Evolutionary conservation across 1,140 invertebrate genomes (phyloP), one percentile per base, ranked within the genome.

Genomic region (Ceratina australensis): DNA sequence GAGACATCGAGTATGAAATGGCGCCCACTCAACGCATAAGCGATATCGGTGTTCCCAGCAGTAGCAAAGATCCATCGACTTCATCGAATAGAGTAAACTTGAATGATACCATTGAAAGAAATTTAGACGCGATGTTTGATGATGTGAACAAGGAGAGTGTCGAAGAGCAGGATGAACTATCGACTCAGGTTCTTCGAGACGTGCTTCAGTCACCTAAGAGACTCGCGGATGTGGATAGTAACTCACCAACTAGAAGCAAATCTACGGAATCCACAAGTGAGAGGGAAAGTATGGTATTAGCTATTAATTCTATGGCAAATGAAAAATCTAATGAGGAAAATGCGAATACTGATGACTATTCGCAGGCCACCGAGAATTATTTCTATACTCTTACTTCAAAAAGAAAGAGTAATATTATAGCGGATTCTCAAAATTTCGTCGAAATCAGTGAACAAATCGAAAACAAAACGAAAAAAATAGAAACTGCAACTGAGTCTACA

Each of bases 81-180:
- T 18, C 4, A 60, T n/a, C 13, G 15, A 24, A 33, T 4, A 61
- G 18, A 15, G 15, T 16, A 4, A 85, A 78, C 80, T 47, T 80
- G 10, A 72, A 89, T 52, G 88, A 91, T 47, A 81, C 72, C 0
- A n/a, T 90, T 2, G 87, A 87, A 66, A 76, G n/a, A 73, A 86
- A 88, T 72, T 65, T 91, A 1, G 80, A 84, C 16, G 72, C 81
- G 42, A 85, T 90, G 66, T 89, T 91, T 65, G 82, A 82, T 1
- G 59, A 82, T 47, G 59, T 65, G 3, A 69, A 67, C 22, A 72
- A 82, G 4, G 71, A 75, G 10, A 50, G 16, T 2, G 50, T 72
- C 18, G 71, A 87, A 1, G 69, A 86, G 13, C 64, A 66, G 2
- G n/a, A 59, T 0, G 59, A 73, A 28, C 78, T 88, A 26, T 82